phyloP scores from a whole-genome alignment of 2,797 vertebrate species.

The Poliocrania exsul region DNA sequence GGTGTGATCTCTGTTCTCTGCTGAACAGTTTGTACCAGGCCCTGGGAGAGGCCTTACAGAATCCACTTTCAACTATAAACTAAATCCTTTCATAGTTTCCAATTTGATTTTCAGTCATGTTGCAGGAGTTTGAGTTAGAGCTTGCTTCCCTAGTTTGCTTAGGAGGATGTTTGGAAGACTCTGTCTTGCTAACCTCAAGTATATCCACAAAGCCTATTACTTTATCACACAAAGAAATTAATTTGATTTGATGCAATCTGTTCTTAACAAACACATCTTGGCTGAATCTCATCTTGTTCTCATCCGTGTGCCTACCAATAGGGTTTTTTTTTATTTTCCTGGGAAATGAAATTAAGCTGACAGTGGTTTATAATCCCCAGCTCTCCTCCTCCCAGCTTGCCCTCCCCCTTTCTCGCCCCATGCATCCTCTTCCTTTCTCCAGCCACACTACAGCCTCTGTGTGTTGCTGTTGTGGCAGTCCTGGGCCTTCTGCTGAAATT shows the following conservation, averaged over 20 bases:
- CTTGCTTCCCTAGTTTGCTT: neutral
- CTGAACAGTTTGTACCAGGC: neutral
- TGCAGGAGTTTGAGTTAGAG: neutral
- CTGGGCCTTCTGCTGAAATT: slow-evolving; percentile 23
- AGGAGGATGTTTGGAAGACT: slow-evolving; percentile 1
- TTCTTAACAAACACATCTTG: slow-evolving; percentile 11
- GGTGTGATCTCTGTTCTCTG: neutral
- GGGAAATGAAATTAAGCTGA: slow-evolving; percentile 44
- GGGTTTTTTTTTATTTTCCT: slow-evolving; percentile 4
- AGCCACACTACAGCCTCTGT: neutral
- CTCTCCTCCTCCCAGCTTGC: neutral
- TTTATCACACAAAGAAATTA: slow-evolving; percentile 38
- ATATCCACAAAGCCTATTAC: slow-evolving; percentile 21
- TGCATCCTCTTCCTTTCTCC: slow-evolving; percentile 11
- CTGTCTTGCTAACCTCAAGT: slow-evolving; percentile 15
- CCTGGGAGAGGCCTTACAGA: neutral
- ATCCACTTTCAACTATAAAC: neutral
- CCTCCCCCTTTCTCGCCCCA: neutral
- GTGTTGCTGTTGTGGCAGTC: neutral
- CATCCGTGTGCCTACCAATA: neutral
- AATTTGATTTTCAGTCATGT: neutral
- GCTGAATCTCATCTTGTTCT: slow-evolving; percentile 32
- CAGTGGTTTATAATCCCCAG: slow-evolving; percentile 21
- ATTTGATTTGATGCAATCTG: slow-evolving; percentile 30
- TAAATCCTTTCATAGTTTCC: neutral